A percentile compares a stretch with the other conserved stretches of the same genome.
These are phyloP conservation scores for Lathronympha strigana DNA, from an alignment of 2,888 invertebrate genomes.

Conservation along the genomic window DNA sequence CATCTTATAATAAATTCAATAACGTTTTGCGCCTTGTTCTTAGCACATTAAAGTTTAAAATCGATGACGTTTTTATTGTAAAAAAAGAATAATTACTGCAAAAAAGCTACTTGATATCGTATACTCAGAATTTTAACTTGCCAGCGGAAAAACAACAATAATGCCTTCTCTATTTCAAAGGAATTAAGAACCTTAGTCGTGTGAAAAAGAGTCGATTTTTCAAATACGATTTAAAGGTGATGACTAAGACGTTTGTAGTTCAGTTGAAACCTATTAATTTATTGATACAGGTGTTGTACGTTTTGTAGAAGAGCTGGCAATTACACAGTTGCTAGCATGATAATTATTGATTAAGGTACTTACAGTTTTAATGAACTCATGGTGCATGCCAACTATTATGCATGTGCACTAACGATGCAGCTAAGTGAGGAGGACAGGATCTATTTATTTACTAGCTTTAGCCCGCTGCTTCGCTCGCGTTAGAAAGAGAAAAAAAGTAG, in stretches of 20 bases:
- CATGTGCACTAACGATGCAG: background rate
- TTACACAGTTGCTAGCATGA: slow-evolving; percentile 15
- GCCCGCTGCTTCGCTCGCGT: too few species aligned
- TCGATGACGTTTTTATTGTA: background rate
- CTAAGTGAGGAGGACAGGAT: background rate
- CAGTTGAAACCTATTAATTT: slow-evolving; percentile 1
- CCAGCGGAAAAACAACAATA: background rate
- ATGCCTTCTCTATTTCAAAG: background rate
- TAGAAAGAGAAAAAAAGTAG: too few species aligned
- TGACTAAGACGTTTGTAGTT: background rate
- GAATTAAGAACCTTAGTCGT: background rate
- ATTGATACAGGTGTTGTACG: slow-evolving; percentile 28
- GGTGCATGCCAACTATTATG: background rate
- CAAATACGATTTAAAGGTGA: background rate
- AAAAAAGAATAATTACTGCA: slow-evolving; percentile 31
- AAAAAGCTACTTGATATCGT: slow-evolving; percentile 22
- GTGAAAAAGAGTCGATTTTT: background rate
- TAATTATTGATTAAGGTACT: slow-evolving; percentile 23
- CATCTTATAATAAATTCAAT: slow-evolving; percentile 3
- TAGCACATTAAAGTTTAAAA: background rate
- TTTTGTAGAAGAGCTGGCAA: slow-evolving; percentile 16
- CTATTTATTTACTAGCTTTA: background rate
- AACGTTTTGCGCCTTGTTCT: slow-evolving; percentile 8
- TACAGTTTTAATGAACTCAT: slow-evolving; percentile 1
- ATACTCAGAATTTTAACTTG: background rate